Conservation (phyloP, 1,140 invertebrate species). For the Telenomus remus region DNA sequence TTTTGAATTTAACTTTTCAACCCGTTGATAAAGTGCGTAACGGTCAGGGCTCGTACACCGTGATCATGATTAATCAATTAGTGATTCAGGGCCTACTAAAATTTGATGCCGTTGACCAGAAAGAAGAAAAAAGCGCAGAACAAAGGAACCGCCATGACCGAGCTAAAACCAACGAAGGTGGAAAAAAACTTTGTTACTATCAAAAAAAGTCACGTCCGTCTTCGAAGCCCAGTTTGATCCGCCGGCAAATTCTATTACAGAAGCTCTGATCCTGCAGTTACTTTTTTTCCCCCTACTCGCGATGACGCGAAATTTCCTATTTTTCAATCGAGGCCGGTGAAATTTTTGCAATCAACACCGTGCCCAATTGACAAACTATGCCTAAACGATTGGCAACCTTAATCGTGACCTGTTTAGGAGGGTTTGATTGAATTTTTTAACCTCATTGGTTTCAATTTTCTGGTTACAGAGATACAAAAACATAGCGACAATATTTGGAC, state of each 20-base stretch:
- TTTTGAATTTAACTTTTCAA: too few relatives aligned
- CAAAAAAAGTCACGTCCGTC: conserved; percentile 15
- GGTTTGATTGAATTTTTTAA: too few relatives aligned
- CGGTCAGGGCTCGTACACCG: conserved; percentile 41
- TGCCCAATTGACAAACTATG: too few relatives aligned
- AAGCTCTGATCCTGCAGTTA: conserved; percentile 36
- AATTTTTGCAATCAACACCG: too few relatives aligned
- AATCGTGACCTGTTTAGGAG: too few relatives aligned
- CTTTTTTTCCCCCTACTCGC: conserved; percentile 38
- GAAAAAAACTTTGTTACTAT: conserved; percentile 6
- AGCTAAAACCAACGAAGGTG: conserved; percentile 22
- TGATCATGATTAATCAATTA: conserved; percentile 69
- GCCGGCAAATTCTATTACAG: conserved; percentile 63
- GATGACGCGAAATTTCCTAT: conserved; percentile 32
- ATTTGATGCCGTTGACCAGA: conserved; percentile 52
- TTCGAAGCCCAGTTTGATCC: conserved; percentile 43
- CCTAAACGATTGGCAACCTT: too few relatives aligned
- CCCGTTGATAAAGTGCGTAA: conserved; percentile 50
- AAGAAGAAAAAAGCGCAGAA: conserved; percentile 44
- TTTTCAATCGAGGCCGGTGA: conserved; percentile 8
- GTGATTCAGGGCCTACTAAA: conserved; percentile 61
- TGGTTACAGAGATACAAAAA: too few relatives aligned
- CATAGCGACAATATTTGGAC: too few relatives aligned
- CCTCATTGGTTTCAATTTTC: too few relatives aligned
- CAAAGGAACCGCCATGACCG: conserved; percentile 60